Base-by-base conservation (phyloP, 2,888 invertebrate species). In the Hemaris fuciformis region DNA sequence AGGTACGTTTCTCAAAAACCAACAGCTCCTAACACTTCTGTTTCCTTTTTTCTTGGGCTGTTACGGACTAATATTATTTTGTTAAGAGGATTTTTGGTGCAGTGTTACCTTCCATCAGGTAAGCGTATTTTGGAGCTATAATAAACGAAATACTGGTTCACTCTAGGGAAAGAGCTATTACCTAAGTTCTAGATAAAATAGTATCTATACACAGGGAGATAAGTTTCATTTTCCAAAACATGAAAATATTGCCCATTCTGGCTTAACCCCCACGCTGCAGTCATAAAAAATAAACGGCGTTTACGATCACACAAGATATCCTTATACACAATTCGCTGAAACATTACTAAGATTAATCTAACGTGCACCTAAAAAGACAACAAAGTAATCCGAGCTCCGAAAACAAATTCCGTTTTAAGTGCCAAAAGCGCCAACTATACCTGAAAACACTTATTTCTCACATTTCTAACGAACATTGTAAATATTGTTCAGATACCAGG, bases 401-500 rank as follows among this genome's bases (percentile, higher is more conserved):
- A 48, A 15, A 48, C 5, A n/a, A 25, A n/a, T n/a, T 25, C 46
- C 10, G 8, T 20, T 23, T 46, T 4, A 23, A n/a, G 3, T 13
- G 23, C n/a, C n/a, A n/a, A n/a, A n/a, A 4, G 38, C 38, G 4
- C 38, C 38, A 46, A 46, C 8, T 46, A n/a, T n/a, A 48, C 25
- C 8, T 3, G n/a, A n/a, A 10, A 8, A 53, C 27, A 31, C 31
- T 53, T 53, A 53, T 53, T 57, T 57, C 57, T 23, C 57, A 23
- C 41, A 57, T 45, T 59, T 59, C 59, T 31, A 59, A 43, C 27
- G 31, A 45, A 59, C 45, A 45, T 31, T 27, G 43, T 57, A 41
- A 41, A 41, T 41, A 23, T 57, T 57, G 41, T 57, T 59, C 63
- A 68, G 65, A 66, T 64, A 64, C 48, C 60, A 42, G 38, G 62